These are phyloP conservation scores for Trachops cirrhosus DNA, from an alignment of 2,797 vertebrate genomes.

Conservation along the genomic window DNA sequence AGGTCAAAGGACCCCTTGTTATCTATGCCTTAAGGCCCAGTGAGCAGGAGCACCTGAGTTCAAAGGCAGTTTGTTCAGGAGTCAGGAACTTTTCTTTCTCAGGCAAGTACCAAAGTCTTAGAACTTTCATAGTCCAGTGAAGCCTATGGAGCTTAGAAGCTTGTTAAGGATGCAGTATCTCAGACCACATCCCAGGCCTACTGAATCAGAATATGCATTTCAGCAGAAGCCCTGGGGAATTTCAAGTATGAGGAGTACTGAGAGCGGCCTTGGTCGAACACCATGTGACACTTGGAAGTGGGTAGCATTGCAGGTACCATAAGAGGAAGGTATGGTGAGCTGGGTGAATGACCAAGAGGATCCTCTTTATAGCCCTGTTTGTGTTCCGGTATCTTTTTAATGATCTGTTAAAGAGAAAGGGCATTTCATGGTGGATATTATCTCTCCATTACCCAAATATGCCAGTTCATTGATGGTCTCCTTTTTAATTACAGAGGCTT, in stretches of 20 bases:
- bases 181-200: neutral
- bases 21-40: neutral
- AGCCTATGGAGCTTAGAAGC: neutral
- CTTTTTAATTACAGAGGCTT: neutral
- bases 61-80: neutral
- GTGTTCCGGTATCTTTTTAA: neutral
- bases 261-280: neutral
- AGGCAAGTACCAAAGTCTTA: neutral
- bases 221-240: neutral
- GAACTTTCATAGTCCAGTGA: neutral
- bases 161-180: neutral
- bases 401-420: neutral
- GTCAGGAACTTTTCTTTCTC: neutral
- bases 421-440: neutral
- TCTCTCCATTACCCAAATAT: neutral
- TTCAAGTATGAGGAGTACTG: neutral
- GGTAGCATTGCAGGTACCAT: neutral
- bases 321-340: neutral
- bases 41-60: neutral
- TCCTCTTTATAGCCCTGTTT: neutral
- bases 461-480: neutral
- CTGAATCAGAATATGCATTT: neutral
- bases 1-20: neutral
- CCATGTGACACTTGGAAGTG: neutral
- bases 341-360: neutral